phyloP scores from a whole-genome alignment of 1,140 invertebrate genomes.

The Bombus waltoni region DNA sequence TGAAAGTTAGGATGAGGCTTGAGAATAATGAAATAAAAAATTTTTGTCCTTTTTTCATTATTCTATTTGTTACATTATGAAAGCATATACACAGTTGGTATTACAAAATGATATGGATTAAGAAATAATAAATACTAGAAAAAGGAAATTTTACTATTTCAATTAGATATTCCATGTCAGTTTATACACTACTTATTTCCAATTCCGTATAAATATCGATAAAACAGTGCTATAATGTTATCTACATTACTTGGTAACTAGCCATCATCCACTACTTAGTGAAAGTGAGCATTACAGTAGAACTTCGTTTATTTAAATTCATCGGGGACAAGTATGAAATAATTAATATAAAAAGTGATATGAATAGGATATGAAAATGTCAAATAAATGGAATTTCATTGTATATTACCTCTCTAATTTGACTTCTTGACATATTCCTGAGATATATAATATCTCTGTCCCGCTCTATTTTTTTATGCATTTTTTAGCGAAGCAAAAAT shows the following conservation, averaged over 20 bases:
- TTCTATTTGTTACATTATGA: neutral
- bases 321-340: too few species aligned
- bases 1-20: too few species aligned
- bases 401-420: neutral
- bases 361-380: neutral
- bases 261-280: too few species aligned
- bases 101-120: neutral
- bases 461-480: too few species aligned
- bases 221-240: neutral
- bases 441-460: too few species aligned
- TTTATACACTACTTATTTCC: neutral
- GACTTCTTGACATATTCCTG: neutral
- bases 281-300: too few species aligned
- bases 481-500: too few species aligned
- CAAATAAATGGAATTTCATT: neutral
- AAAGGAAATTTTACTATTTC: neutral
- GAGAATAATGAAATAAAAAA: too few species aligned
- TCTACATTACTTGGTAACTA: neutral
- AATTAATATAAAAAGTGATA: too few species aligned
- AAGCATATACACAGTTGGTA: neutral
- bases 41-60: too few species aligned
- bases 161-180: neutral
- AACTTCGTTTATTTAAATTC: too few species aligned
- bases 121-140: neutral
- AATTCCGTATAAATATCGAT: neutral